A percentile compares a stretch with the other conserved stretches of the same genome.
Conservation (phyloP, 2,113 vertebrate genomes). For the Equus przewalskii region DNA sequence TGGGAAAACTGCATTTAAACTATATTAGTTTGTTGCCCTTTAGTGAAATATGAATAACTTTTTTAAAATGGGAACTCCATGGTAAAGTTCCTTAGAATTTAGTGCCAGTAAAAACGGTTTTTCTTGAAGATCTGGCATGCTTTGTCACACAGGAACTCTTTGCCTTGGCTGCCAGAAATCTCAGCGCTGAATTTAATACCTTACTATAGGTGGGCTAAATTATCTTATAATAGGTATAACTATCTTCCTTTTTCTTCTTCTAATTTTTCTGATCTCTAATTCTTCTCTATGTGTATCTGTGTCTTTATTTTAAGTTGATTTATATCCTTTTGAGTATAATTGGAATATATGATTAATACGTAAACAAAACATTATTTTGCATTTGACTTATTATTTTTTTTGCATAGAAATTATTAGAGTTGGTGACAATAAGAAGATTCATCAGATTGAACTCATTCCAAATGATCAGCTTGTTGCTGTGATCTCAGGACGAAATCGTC, state of each 20-base stretch:
- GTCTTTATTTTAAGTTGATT: constrained; percentile 1
- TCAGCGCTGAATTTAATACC: constrained; percentile 12
- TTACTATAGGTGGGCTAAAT: not conserved
- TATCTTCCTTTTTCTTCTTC: not conserved
- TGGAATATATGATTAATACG: not conserved
- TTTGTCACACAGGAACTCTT: not conserved
- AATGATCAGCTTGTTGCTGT: constrained; percentile 96
- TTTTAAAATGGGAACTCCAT: not conserved
- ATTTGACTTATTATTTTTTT: constrained; percentile 61
- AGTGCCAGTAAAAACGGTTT: not conserved
- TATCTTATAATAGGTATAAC: not conserved
- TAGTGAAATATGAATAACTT: constrained; percentile 17
- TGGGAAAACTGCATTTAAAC: constrained; percentile 32
- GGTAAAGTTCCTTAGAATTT: not conserved
- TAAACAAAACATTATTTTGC: constrained; percentile 8
- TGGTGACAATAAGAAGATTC: constrained; percentile 98
- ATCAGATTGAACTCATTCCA: constrained; percentile 96
- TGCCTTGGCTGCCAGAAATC: not conserved
- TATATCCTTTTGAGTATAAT: constrained; percentile 24
- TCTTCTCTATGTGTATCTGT: not conserved
- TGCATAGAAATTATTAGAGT: constrained; percentile 96
- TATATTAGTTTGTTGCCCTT: not conserved
- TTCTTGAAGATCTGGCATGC: not conserved
- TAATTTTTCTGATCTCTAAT: constrained; percentile 30
- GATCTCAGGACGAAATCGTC: constrained; percentile 98